These are phyloP conservation scores for Nephrotoma flavescens DNA, from an alignment of 2,888 invertebrate genomes.

Conservation along the genomic window DNA sequence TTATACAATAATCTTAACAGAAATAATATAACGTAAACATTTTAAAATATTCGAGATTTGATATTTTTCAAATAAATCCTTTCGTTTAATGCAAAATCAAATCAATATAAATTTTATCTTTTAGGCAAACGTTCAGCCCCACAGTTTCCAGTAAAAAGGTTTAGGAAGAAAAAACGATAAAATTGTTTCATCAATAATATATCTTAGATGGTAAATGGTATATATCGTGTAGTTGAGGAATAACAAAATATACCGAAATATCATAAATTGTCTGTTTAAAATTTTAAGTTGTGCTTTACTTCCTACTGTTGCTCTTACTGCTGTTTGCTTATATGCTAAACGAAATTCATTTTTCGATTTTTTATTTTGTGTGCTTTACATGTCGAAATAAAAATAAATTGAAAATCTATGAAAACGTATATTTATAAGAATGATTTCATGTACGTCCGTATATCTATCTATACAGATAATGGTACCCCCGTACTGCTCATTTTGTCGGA, in stretches of 20 bases:
- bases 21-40: background rate
- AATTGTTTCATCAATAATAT: background rate
- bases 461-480: background rate
- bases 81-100: background rate
- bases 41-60: background rate
- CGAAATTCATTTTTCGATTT: background rate
- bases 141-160: background rate
- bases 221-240: background rate
- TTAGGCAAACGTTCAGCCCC: background rate
- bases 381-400: background rate
- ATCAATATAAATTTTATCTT: background rate
- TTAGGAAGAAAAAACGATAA: background rate
- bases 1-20: no score
- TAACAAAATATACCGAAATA: background rate
- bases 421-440: background rate
- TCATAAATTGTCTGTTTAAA: background rate
- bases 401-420: background rate
- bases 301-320: background rate
- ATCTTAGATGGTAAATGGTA: background rate
- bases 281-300: background rate
- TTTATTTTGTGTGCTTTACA: background rate
- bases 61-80: background rate
- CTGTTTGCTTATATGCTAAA: background rate
- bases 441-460: background rate
- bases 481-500: background rate